Evolutionary conservation across 2,888 invertebrate genomes (phyloP).

Genomic region (Erebia ligea): DNA sequence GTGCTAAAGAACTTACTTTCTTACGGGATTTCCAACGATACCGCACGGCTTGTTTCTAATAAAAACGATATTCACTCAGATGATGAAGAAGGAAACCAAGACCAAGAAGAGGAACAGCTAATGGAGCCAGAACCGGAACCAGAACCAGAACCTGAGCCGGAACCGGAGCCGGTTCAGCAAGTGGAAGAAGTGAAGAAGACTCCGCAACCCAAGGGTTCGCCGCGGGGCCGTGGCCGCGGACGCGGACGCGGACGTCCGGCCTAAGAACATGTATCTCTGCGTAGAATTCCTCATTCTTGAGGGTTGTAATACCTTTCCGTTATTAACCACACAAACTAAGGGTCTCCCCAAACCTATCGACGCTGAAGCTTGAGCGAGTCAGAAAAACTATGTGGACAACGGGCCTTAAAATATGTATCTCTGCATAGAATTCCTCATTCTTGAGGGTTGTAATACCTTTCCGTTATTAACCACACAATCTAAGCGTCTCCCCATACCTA

Average conservation of each 20-base stretch:
- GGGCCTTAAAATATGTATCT: background rate
- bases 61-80: background rate
- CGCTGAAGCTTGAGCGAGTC: too few species aligned
- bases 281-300: too few species aligned
- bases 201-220: background rate
- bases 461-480: too few species aligned
- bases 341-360: too few species aligned
- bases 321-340: too few species aligned
- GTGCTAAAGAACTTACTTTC: too few species aligned
- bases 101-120: background rate
- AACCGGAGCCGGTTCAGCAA: background rate
- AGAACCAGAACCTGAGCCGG: background rate
- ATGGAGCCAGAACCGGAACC: background rate
- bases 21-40: too few species aligned
- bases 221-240: background rate
- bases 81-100: background rate
- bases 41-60: background rate
- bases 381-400: background rate
- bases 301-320: too few species aligned
- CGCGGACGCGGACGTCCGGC: slow-evolving; percentile 2
- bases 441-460: too few species aligned
- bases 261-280: background rate
- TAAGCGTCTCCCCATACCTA: too few species aligned
- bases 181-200: slow-evolving; percentile 4
- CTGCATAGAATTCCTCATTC: too few species aligned